phyloP scores from a whole-genome alignment of 2,888 invertebrate genomes.

The Thalpophila matura region DNA sequence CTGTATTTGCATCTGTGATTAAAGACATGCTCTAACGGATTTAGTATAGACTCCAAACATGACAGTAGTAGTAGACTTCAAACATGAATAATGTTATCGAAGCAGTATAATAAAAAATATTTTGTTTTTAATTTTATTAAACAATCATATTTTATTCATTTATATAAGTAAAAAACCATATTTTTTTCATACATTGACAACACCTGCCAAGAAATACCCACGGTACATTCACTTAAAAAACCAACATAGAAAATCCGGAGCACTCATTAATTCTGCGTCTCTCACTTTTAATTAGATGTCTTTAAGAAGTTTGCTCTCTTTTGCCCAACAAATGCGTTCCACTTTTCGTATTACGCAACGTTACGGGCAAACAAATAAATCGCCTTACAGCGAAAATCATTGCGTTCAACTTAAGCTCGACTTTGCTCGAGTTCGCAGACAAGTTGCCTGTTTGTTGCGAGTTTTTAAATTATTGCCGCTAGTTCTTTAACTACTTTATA shows the following conservation, averaged over 20 bases:
- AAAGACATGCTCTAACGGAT: no score
- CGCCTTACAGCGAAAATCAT: conserved; percentile 60
- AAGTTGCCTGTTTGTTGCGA: conserved; percentile 56
- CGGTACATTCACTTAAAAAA: conserved; percentile 28
- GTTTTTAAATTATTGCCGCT: conserved; percentile 60
- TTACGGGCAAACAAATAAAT: conserved; percentile 80
- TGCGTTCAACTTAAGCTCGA: conserved; percentile 57
- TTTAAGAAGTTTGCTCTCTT: conserved; percentile 68
- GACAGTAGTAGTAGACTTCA: no score
- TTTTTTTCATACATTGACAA: background rate
- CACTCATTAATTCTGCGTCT: conserved; percentile 71
- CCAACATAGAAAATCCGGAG: conserved; percentile 40
- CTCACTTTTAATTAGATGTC: conserved; percentile 77
- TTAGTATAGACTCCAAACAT: no score
- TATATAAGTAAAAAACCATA: no score
- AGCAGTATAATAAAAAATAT: no score
- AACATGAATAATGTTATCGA: no score
- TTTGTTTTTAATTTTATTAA: no score
- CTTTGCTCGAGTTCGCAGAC: conserved; percentile 47
- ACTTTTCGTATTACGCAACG: conserved; percentile 71
- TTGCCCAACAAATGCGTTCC: conserved; percentile 64
- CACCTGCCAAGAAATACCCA: background rate
- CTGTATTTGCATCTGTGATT: no score
- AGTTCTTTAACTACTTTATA: conserved; percentile 53
- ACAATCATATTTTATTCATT: no score